A percentile compares a stretch with the other conserved stretches of the same genome.
phyloP scores from a whole-genome alignment of 1,140 invertebrate genomes.

The Philaenus spumarius region DNA sequence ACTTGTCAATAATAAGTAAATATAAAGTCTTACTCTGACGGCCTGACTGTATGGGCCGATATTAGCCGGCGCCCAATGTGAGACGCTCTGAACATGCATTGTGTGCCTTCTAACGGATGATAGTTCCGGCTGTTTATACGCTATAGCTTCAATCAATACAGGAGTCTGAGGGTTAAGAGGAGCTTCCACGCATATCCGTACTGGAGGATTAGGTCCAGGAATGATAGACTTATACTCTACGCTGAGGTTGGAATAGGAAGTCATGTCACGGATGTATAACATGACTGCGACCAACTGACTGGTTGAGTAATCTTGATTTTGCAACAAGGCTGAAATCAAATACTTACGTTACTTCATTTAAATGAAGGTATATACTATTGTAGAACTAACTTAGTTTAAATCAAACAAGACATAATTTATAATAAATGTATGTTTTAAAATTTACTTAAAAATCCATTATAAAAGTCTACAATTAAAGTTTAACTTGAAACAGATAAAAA shows the following conservation, averaged over 20 bases:
- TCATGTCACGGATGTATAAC: conserved; percentile 77
- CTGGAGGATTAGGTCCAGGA: conserved; percentile 74
- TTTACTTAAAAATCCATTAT: too few species aligned
- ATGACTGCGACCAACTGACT: conserved; percentile 69
- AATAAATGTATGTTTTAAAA: too few species aligned
- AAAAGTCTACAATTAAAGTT: too few species aligned
- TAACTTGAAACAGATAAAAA: too few species aligned
- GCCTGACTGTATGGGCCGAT: conserved; percentile 95
- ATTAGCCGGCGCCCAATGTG: conserved; percentile 93
- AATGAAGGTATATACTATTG: too few species aligned
- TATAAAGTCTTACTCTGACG: conserved; percentile 52
- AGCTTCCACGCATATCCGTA: conserved; percentile 79
- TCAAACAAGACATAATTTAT: too few species aligned
- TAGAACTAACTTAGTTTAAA: too few species aligned
- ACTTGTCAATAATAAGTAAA: too few species aligned
- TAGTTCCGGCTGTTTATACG: conserved; percentile 43
- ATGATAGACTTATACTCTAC: conserved; percentile 67
- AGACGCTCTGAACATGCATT: conserved; percentile 91
- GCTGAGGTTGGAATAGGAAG: conserved; percentile 68
- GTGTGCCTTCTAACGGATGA: conserved; percentile 49
- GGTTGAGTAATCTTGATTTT: conserved; percentile 50
- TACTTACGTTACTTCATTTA: not conserved
- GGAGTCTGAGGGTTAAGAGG: conserved; percentile 62
- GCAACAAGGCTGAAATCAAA: conserved; percentile 45
- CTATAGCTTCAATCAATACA: conserved; percentile 70